These are phyloP conservation scores for Pseudopipra pipra DNA, from an alignment of 2,113 vertebrate species.

Conservation along the genomic window DNA sequence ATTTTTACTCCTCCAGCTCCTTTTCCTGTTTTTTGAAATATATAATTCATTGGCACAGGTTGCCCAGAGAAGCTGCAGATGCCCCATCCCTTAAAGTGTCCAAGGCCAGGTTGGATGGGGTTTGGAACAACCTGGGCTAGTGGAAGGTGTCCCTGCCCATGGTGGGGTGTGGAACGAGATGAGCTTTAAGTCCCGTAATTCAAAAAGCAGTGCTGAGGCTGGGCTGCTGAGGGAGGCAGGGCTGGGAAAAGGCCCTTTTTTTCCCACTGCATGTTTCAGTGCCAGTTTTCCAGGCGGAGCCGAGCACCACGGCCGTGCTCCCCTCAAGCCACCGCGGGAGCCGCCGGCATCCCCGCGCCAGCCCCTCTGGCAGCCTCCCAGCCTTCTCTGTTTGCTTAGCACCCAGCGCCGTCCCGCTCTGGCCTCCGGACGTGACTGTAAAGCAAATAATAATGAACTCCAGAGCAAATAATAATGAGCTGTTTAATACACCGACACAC, in stretches of 20 bases:
- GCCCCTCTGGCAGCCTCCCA: neutral
- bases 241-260: neutral
- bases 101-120: neutral
- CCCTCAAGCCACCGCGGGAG: neutral
- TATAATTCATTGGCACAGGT: fast-evolving
- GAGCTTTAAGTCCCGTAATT: neutral
- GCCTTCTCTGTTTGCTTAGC: constrained; percentile 25
- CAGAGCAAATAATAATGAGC: constrained; percentile 62
- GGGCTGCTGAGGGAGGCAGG: fast-evolving
- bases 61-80: neutral
- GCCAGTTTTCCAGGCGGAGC: neutral
- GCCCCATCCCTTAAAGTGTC: neutral
- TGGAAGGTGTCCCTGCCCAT: neutral
- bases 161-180: fast-evolving
- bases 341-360: neutral
- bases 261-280: neutral
- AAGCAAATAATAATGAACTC: constrained; percentile 60
- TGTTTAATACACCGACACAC: constrained; percentile 41
- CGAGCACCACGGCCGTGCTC: fast-evolving
- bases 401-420: neutral
- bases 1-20: neutral
- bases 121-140: neutral
- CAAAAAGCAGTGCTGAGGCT: neutral
- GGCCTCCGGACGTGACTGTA: constrained; percentile 32
- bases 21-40: neutral